These are phyloP conservation scores for Paracyclopina nana DNA, from an alignment of 1,140 invertebrate species.

Conservation along the genomic window DNA sequence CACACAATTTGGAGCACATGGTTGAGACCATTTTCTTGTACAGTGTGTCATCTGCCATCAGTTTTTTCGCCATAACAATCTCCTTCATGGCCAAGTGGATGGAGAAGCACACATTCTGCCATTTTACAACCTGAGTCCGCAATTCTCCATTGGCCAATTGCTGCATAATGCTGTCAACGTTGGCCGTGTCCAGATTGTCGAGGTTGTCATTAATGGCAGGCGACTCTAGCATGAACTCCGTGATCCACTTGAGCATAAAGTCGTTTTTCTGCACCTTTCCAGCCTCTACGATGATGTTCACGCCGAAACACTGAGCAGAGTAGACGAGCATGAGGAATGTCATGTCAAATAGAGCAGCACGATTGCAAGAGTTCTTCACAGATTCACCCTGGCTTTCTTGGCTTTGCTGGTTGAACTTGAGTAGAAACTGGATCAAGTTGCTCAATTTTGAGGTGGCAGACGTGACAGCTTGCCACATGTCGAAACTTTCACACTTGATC, in stretches of 20 bases:
- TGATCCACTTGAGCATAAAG: too few species aligned
- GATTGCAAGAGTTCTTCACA: slow-evolving; percentile 6
- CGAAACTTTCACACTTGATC: slow-evolving; percentile 11
- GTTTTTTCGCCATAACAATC: not conserved
- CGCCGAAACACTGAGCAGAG: slow-evolving; percentile 3
- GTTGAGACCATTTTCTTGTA: slow-evolving; percentile 4
- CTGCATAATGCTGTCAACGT: slow-evolving; percentile 3
- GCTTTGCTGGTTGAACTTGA: slow-evolving; percentile 9
- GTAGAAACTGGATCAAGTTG: slow-evolving; percentile 2
- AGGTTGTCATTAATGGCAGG: too few species aligned
- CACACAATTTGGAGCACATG: slow-evolving; percentile 1
- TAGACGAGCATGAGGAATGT: slow-evolving; percentile 15
- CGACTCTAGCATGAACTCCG: too few species aligned
- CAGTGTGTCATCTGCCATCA: not conserved
- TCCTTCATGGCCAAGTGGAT: slow-evolving; percentile 12
- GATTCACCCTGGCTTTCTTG: slow-evolving; percentile 10
- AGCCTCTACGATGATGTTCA: too few species aligned
- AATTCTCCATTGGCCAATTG: slow-evolving; percentile 4
- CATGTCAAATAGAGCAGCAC: slow-evolving; percentile 16
- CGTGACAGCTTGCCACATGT: not conserved
- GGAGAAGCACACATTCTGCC: slow-evolving; percentile 10
- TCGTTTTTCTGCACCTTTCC: too few species aligned
- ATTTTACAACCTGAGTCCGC: slow-evolving; percentile 10
- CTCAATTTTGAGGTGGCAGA: slow-evolving; percentile 3
- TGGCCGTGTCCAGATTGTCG: too few species aligned